A percentile compares a stretch with the other conserved stretches of the same genome.
Conservation (phyloP, 1,140 invertebrate genomes). For the Achatina immaculata region DNA sequence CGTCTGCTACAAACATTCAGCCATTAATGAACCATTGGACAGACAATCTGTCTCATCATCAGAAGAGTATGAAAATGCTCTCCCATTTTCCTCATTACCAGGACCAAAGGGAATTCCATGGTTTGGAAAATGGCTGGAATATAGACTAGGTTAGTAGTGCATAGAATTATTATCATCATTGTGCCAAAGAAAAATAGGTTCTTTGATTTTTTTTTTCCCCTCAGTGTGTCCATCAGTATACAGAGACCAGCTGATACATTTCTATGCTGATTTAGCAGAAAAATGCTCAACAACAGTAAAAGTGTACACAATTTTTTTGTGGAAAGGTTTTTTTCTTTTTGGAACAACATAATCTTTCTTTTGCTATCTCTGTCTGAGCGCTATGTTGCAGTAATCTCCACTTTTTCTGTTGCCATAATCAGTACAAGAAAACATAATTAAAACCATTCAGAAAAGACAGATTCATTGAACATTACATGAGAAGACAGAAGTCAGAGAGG, state of each 20-base stretch:
- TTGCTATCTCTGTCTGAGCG: too few species aligned
- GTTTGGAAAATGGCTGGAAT: slow-evolving; percentile 61
- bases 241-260: background rate
- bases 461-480: too few species aligned
- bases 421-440: too few species aligned
- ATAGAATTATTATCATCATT: background rate
- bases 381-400: too few species aligned
- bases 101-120: slow-evolving; percentile 63
- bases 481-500: too few species aligned
- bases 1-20: background rate
- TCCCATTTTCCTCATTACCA: slow-evolving; percentile 62
- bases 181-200: background rate
- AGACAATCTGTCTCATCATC: background rate
- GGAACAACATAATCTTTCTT: background rate
- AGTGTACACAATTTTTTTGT: background rate
- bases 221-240: background rate
- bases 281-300: background rate
- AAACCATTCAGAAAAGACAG: too few species aligned
- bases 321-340: background rate
- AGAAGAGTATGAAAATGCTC: slow-evolving; percentile 43
- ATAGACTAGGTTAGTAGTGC: slow-evolving; percentile 53
- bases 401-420: too few species aligned
- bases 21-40: background rate
- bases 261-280: too few species aligned
- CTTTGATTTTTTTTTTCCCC: background rate